Evolutionary conservation across 1,140 invertebrate genomes (phyloP).

Genomic region (Brachionus koreanus): DNA sequence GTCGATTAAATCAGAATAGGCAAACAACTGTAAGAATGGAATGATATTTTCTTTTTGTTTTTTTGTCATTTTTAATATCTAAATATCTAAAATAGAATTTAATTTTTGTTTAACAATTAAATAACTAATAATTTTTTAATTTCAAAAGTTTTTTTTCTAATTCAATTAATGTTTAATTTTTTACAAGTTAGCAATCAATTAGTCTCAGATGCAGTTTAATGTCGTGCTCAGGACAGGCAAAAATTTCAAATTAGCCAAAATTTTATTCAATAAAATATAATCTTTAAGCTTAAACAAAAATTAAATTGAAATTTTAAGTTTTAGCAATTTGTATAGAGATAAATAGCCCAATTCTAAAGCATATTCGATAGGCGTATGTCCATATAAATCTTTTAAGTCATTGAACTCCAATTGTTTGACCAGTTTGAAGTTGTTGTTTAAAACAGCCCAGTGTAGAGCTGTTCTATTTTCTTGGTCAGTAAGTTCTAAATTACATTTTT

Average conservation of each 20-base stretch:
- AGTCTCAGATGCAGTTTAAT: neutral
- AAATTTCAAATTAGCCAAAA: neutral
- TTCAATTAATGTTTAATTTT: too few species aligned
- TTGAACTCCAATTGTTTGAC: constrained; percentile 46
- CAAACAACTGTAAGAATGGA: neutral
- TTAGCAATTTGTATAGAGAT: neutral
- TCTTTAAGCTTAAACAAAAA: neutral
- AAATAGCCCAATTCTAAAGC: neutral
- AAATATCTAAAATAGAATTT: too few species aligned
- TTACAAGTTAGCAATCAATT: too few species aligned
- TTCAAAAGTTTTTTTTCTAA: too few species aligned
- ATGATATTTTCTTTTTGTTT: neutral
- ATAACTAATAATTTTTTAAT: too few species aligned
- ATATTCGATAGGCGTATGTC: neutral
- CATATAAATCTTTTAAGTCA: neutral
- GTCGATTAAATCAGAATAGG: neutral
- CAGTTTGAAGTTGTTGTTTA: constrained; percentile 48
- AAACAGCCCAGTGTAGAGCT: constrained; percentile 52
- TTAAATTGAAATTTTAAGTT: neutral
- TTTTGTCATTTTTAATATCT: too few species aligned
- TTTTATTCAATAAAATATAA: constrained; percentile 1
- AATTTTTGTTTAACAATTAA: too few species aligned
- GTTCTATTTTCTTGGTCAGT: constrained; percentile 51
- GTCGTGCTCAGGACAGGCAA: neutral
- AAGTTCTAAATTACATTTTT: neutral